A percentile compares a stretch with the other conserved stretches of the same genome.
Evolutionary conservation across 2,888 invertebrate genomes (phyloP).

Genomic region (Dastarcus helophoroides): DNA sequence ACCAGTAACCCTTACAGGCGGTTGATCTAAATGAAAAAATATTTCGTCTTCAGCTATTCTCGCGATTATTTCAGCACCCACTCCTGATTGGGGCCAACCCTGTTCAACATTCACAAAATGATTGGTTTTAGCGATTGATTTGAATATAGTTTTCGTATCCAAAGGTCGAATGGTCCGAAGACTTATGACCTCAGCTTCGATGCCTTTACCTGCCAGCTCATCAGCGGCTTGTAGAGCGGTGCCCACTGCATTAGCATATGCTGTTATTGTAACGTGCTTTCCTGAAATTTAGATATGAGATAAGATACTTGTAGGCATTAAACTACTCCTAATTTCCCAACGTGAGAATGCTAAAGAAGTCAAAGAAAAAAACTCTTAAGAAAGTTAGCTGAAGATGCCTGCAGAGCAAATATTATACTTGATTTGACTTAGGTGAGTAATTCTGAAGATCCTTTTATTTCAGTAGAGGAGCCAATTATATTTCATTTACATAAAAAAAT

Average conservation of each 20-base stretch:
- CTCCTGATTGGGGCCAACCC: slow-evolving; percentile 91
- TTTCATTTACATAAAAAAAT: too few relatives aligned
- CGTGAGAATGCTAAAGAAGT: too few relatives aligned
- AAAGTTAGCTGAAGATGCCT: too few relatives aligned
- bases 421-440: too few relatives aligned
- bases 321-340: too few relatives aligned
- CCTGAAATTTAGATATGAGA: slow-evolving; percentile 40
- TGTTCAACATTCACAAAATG: slow-evolving; percentile 90
- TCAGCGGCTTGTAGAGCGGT: slow-evolving; percentile 77
- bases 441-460: too few relatives aligned
- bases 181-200: slow-evolving; percentile 91
- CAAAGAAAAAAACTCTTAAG: too few relatives aligned
- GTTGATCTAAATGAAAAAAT: slow-evolving; percentile 95
- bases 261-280: slow-evolving; percentile 79
- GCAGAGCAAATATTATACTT: too few relatives aligned
- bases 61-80: slow-evolving; percentile 91
- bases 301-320: background rate
- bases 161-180: slow-evolving; percentile 84
- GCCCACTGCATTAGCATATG: slow-evolving; percentile 82
- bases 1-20: slow-evolving; percentile 84
- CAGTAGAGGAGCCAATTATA: too few relatives aligned
- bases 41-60: slow-evolving; percentile 85
- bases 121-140: slow-evolving; percentile 90
- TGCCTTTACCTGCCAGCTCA: slow-evolving; percentile 74
- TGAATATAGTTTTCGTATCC: slow-evolving; percentile 62